Conservation (phyloP, 2,113 vertebrate species). For the Myotis davidii region DNA sequence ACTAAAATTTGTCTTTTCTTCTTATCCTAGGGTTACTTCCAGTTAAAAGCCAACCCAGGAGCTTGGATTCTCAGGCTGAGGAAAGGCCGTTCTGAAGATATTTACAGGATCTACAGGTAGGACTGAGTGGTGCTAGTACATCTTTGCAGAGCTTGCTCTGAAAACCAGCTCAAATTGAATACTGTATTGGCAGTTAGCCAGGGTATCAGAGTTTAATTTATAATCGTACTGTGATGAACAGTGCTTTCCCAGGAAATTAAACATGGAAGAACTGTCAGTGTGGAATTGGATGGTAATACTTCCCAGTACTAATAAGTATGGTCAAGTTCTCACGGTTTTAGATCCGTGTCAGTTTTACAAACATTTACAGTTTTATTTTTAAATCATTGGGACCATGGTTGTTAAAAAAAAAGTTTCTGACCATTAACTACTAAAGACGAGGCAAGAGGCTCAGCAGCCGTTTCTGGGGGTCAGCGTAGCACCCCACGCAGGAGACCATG, state of each 20-base stretch:
- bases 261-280: not conserved
- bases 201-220: not conserved
- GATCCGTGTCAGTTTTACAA: slow-evolving; percentile 43
- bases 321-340: not conserved
- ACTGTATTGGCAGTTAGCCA: not conserved
- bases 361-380: slow-evolving; percentile 79
- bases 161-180: not conserved
- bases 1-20: slow-evolving; percentile 21
- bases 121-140: not conserved
- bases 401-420: slow-evolving; percentile 65
- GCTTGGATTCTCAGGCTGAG: slow-evolving; percentile 95
- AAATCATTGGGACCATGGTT: slow-evolving; percentile 70
- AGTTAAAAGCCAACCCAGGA: slow-evolving; percentile 98
- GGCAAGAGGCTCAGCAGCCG: slow-evolving; percentile 58
- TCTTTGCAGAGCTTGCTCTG: slow-evolving; percentile 15
- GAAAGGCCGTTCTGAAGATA: slow-evolving; percentile 97
- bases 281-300: not conserved
- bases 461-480: not conserved
- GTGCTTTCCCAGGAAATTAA: slow-evolving; percentile 1
- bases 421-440: slow-evolving; percentile 63
- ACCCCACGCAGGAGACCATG: not conserved
- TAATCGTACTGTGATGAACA: not conserved
- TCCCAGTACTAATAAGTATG: not conserved
- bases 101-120: slow-evolving; percentile 98
- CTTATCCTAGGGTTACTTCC: slow-evolving; percentile 94